Evolutionary conservation across 1,140 invertebrate genomes (phyloP), one percentile per base, ranked within the genome.

Genomic region (Leptonema lineaticorne): DNA sequence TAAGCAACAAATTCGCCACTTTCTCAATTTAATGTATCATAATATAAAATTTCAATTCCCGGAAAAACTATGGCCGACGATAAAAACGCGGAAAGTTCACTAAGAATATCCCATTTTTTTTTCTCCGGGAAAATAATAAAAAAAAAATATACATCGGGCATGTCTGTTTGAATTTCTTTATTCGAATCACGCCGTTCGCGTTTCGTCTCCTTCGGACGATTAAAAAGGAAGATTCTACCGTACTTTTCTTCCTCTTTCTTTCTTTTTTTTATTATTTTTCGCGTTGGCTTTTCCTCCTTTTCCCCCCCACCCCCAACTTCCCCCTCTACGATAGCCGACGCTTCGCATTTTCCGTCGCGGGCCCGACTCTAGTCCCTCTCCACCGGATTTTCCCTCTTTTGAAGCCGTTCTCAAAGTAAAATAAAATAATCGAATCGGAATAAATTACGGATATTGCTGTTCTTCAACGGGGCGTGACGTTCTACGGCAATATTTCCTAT

Each of bases 391-490:
- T 4, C 56, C 33, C 28, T 62, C 58, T 18, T 37, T 22, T 20
- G 33, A 64, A 27, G n/a, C n/a, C 29, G 27, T 37, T 67, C 41
- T 58, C 30, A 56, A 58, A 67, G 53, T 67, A 58, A 67, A 67
- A 67, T 67, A 67, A 59, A 67, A 67, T 67, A 67, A 67, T 67
- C 66, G 53, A 67, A 67, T 67, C 66, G 66, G 66, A 67, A 67
- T 67, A 67, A 67, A 67, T 67, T 67, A 67, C 53, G 57, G 66
- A 67, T 67, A 67, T 59, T 59, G 66, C 66, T 60, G 53, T 59
- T 67, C 56, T 59, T 48, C 66, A 48, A 37, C 57, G 24, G 56
- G 66, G 37, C 41, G 56, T 57, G 56, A 58, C 53, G 26, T 29
- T 45, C 30, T 30, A 29, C 57, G 26, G 64, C 50, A 64, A 64